These are phyloP conservation scores for Theocolax elegans DNA, from an alignment of 1,140 invertebrate genomes.

Conservation along the genomic window DNA sequence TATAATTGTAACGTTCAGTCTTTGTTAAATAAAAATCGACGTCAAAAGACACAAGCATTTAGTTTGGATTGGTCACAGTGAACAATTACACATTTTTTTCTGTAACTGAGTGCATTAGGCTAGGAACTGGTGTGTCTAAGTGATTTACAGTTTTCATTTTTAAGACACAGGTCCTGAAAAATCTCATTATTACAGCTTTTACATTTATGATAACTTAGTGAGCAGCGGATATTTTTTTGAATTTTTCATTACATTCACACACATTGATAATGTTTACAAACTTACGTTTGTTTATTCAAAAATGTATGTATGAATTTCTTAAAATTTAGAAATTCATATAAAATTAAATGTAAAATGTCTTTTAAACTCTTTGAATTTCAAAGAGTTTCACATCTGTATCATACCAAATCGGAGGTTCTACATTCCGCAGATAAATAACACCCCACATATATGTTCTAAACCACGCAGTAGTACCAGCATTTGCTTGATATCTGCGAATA, in stretches of 20 bases:
- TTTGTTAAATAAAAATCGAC: slow-evolving; percentile 4
- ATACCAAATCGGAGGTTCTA: slow-evolving; percentile 99
- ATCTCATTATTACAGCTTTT: slow-evolving; percentile 12
- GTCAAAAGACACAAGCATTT: not conserved
- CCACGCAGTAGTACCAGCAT: slow-evolving; percentile 98
- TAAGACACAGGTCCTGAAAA: slow-evolving; percentile 4
- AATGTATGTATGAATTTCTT: not conserved
- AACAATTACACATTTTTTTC: not conserved
- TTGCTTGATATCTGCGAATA: slow-evolving; percentile 98
- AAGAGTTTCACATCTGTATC: slow-evolving; percentile 99
- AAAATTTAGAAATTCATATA: slow-evolving; percentile 3
- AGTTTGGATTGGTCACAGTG: not conserved
- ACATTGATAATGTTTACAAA: slow-evolving; percentile 5
- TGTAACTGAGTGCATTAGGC: not conserved
- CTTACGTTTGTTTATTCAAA: not conserved
- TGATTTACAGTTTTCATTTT: not conserved
- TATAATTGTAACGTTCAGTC: slow-evolving; percentile 13
- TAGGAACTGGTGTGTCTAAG: slow-evolving; percentile 10
- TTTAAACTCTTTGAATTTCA: slow-evolving; percentile 92
- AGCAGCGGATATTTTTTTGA: slow-evolving; percentile 4
- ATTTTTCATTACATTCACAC: not conserved
- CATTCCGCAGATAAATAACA: slow-evolving; percentile 97
- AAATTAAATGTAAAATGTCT: slow-evolving; percentile 8
- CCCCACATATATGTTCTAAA: slow-evolving; percentile 99
- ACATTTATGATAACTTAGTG: not conserved